Evolutionary conservation across 2,888 invertebrate genomes (phyloP).

Genomic region (Rhimphoctona megacephalus): DNA sequence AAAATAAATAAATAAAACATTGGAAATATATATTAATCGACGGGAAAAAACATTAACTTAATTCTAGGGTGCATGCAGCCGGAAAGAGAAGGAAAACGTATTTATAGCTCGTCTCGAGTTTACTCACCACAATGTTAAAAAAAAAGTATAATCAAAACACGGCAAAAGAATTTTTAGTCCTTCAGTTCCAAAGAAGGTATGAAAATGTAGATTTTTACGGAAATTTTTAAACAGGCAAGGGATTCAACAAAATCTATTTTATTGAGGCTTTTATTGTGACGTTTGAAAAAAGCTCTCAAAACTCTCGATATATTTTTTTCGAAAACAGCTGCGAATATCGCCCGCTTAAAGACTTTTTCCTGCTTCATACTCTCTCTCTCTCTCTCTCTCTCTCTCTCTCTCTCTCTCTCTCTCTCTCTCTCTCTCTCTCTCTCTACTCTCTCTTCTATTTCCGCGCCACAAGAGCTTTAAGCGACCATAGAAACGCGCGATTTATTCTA

Average conservation of each 20-base stretch:
- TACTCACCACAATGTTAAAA: background rate
- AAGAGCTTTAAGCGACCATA: conserved; percentile 36
- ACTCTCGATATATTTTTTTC: background rate
- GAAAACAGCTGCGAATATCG: background rate
- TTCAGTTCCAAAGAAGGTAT: background rate
- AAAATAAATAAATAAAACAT: conserved; percentile 19
- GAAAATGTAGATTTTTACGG: background rate
- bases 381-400: background rate
- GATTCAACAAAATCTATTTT: background rate
- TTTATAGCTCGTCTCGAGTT: too few relatives aligned
- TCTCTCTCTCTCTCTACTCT: background rate
- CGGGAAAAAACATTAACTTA: background rate
- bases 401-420: too few relatives aligned
- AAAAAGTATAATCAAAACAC: too few relatives aligned
- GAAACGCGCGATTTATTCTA: conserved; percentile 36
- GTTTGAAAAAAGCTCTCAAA: background rate
- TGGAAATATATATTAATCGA: background rate
- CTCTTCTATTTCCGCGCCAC: conserved; percentile 10
- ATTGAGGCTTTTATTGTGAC: conserved; percentile 1
- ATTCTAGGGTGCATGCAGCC: too few relatives aligned
- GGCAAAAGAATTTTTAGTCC: background rate
- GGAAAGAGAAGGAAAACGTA: too few relatives aligned
- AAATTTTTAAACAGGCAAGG: background rate
- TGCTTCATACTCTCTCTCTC: background rate
- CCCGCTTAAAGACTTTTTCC: conserved; percentile 8